These are phyloP conservation scores for Orbicella faveolata DNA, from an alignment of 64 coral and sea anemone species.

Conservation along the genomic window DNA sequence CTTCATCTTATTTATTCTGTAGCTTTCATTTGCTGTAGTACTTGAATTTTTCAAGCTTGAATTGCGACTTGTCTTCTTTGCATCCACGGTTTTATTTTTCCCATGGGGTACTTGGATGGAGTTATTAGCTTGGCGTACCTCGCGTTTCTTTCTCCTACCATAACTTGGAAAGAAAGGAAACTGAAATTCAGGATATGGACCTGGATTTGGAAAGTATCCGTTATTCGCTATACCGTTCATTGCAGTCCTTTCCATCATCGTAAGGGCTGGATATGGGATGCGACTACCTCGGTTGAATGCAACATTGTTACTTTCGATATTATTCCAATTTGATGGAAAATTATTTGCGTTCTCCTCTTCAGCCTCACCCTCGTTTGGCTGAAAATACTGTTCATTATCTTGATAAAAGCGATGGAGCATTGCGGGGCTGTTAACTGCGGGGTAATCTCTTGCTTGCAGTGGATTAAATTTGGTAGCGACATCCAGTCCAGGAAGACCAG, in stretches of 20 bases:
- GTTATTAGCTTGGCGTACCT: neutral
- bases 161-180: neutral
- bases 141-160: neutral
- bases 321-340: too few relatives aligned
- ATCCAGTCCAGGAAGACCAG: conserved; percentile 4
- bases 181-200: neutral
- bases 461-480: neutral
- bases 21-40: neutral
- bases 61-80: neutral
- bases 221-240: too few relatives aligned
- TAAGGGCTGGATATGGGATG: neutral
- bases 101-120: too few relatives aligned
- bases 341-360: neutral
- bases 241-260: neutral
- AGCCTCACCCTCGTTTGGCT: neutral
- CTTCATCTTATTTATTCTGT: neutral
- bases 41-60: neutral
- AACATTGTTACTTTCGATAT: neutral
- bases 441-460: neutral
- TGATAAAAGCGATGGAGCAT: neutral
- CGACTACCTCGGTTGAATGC: neutral
- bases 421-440: neutral
- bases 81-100: neutral
- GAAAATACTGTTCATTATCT: neutral
- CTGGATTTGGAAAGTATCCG: neutral